Percentiles rank a stretch among this genome's conserved stretches.
These are phyloP conservation scores for Epinephelus cyanopodus DNA, from an alignment of 2,113 vertebrate genomes.

Conservation along the genomic window DNA sequence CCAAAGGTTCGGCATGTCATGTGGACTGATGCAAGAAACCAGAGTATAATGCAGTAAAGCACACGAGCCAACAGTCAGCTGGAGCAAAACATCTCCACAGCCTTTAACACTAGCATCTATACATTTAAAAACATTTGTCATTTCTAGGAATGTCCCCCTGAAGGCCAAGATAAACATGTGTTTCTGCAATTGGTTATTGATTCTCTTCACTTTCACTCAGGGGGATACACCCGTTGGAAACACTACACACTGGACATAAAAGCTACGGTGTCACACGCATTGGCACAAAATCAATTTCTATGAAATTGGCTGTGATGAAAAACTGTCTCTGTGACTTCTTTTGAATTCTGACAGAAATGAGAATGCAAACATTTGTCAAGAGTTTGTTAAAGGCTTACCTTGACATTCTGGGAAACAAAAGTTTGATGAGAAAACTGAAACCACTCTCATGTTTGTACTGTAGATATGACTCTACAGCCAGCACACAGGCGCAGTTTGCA, in stretches of 20 bases:
- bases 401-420: too few relatives aligned
- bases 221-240: not conserved
- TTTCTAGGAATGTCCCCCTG: not conserved
- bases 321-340: not conserved
- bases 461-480: too few relatives aligned
- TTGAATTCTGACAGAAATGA: constrained; percentile 3
- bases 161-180: not conserved
- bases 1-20: not conserved
- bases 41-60: not conserved
- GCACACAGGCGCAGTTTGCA: too few relatives aligned
- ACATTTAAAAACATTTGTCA: not conserved
- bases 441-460: too few relatives aligned
- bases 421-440: too few relatives aligned
- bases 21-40: not conserved
- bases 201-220: constrained; percentile 4
- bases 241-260: not conserved
- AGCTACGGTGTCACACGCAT: not conserved
- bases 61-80: not conserved
- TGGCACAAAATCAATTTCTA: constrained; percentile 20
- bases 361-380: not conserved
- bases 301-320: not conserved
- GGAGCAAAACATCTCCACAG: not conserved
- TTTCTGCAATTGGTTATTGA: not conserved
- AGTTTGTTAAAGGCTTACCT: not conserved
- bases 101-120: not conserved